Base-by-base conservation (phyloP, 1,140 invertebrate genomes). In the Ooceraea biroi region DNA sequence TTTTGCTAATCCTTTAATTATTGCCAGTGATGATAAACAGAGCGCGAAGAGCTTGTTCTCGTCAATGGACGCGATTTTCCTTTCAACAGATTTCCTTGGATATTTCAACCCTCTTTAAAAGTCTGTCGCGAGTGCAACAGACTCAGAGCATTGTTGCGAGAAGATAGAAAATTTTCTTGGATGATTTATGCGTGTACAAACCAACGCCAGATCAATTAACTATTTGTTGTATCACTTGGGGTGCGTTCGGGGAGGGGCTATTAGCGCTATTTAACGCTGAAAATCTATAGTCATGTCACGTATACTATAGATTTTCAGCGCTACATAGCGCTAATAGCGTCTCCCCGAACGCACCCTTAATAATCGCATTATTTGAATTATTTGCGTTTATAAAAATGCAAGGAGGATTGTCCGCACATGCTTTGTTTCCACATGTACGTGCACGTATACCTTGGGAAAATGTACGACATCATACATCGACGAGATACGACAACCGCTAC, bases 1-100 rank as follows among this genome's bases (percentile, higher is more conserved):
- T 80, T 80, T 12, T 4, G 36, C 22, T 71, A 27, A 71, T 46
- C 76, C 76, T 41, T 71, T 80, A 80, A 80, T 80, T 80, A 36
- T 80, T 36, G n/a, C 63, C 48, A 11, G 2, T 30, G 22, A 69
- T 14, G 76, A 80, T 50, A 80, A 80, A 46, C 65, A 44, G 19
- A 27, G 46, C 30, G 1, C 14, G 14, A 55, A 44, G 19, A 44
- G 36, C 63, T 69, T 11, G 25, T 7, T 60, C 46, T 76, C 52
- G 30, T 10, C 14, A 12, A n/a, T n/a, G n/a, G n/a, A n/a, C n/a
- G n/a, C n/a, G 27, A 46, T 66, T 55, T n/a, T 77, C 8, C 7
- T 36, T 36, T 12, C 1, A 36, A 4, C 1, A 10, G 17, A 30
- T 36, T 41, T 22, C 27, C 19, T 30, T 44, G 10, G 44, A 48